Evolutionary conservation across 2,113 vertebrate genomes (phyloP).

Genomic region (Tragelaphus imberbis): DNA sequence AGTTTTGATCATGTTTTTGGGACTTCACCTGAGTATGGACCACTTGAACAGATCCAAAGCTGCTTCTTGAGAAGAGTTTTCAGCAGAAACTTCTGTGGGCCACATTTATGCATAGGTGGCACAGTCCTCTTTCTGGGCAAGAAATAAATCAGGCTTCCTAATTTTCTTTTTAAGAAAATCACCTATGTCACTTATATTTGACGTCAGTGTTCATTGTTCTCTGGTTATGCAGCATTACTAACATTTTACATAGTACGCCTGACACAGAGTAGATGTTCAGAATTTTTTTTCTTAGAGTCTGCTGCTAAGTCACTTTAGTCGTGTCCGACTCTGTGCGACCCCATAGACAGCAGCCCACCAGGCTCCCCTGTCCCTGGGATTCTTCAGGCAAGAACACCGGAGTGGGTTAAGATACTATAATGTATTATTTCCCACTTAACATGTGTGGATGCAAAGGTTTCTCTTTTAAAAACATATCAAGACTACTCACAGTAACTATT

Average conservation of each 20-base stretch:
- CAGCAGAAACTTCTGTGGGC: not conserved
- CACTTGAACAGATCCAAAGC: not conserved
- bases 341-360: too few species aligned
- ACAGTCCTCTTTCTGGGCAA: not conserved
- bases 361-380: too few species aligned
- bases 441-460: not conserved
- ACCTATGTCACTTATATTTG: not conserved
- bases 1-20: not conserved
- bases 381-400: too few species aligned
- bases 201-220: not conserved
- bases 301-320: too few species aligned
- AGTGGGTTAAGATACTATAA: not conserved
- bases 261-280: not conserved
- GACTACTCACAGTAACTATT: not conserved
- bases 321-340: too few species aligned
- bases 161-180: not conserved
- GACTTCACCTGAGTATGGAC: not conserved
- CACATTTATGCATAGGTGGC: not conserved
- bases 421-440: not conserved
- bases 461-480: not conserved
- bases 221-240: not conserved
- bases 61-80: not conserved
- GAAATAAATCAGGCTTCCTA: not conserved
- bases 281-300: not conserved
- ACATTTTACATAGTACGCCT: not conserved